These are phyloP conservation scores for Eurystomus gularis DNA, from an alignment of 2,113 vertebrate genomes.

Conservation along the genomic window DNA sequence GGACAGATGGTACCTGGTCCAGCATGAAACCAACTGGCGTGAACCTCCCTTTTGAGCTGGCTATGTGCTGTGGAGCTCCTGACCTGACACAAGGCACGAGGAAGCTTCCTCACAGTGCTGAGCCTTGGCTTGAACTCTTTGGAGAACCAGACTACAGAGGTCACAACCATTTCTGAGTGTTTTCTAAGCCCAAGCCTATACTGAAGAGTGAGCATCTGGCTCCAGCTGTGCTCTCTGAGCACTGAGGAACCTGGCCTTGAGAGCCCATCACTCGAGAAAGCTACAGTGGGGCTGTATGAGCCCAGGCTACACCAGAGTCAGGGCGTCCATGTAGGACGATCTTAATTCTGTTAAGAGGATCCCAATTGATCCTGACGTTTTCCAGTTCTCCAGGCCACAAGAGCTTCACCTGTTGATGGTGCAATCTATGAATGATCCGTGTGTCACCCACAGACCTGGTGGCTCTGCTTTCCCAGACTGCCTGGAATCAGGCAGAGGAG, in stretches of 20 bases:
- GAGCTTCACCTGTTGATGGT: neutral
- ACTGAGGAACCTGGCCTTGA: neutral
- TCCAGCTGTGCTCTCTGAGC: neutral
- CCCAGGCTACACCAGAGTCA: neutral
- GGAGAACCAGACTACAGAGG: neutral
- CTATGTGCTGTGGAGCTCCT: neutral
- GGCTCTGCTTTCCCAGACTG: neutral
- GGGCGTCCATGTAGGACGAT: neutral
- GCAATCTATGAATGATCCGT: rapidly evolving
- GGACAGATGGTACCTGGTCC: neutral
- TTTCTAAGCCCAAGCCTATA: neutral
- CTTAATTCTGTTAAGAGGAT: neutral
- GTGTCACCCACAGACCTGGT: neutral
- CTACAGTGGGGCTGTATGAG: neutral
- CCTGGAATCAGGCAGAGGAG: neutral
- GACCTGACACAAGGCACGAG: rapidly evolving
- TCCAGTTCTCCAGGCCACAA: neutral
- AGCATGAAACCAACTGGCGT: neutral
- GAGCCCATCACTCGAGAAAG: neutral
- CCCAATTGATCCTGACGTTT: neutral
- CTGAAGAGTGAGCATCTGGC: neutral
- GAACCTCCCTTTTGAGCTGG: neutral
- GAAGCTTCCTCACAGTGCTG: neutral
- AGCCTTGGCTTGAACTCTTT: rapidly evolving
- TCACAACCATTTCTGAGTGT: neutral